A percentile compares a stretch with the other conserved stretches of the same genome.
Conservation (phyloP, 2,888 invertebrate species). For the Macrophya alboannulata region DNA sequence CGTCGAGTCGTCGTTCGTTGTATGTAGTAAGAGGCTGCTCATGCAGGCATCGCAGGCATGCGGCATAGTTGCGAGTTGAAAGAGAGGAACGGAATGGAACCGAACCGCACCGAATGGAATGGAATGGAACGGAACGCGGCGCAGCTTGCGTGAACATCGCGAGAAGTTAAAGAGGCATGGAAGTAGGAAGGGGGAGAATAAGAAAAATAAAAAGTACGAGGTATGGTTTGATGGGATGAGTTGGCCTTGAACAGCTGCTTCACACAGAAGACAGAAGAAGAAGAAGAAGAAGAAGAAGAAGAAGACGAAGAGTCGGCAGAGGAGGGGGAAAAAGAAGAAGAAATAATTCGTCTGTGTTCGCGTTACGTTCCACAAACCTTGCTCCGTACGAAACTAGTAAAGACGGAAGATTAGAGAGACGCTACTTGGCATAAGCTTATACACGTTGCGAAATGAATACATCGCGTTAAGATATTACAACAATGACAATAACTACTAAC, state of each 20-base stretch:
- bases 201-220: neutral
- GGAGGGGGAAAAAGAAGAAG: neutral
- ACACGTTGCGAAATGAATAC: neutral
- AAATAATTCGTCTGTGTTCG: neutral
- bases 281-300: neutral
- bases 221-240: constrained; percentile 27
- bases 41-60: neutral
- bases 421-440: neutral
- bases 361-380: constrained; percentile 1
- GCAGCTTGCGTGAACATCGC: neutral
- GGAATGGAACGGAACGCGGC: neutral
- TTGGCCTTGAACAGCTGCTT: constrained; percentile 49
- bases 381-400: neutral
- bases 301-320: neutral
- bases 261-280: constrained; percentile 9
- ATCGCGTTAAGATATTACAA: neutral
- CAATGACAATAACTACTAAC: neutral
- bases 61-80: neutral
- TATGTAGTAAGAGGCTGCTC: neutral
- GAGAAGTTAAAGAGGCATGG: constrained; percentile 13
- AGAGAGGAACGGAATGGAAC: constrained; percentile 3
- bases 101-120: neutral
- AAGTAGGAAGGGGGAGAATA: neutral
- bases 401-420: neutral
- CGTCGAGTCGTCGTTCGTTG: neutral